These are phyloP conservation scores for Porphyrio hochstetteri DNA, from an alignment of 2,113 vertebrate species.

Conservation along the genomic window DNA sequence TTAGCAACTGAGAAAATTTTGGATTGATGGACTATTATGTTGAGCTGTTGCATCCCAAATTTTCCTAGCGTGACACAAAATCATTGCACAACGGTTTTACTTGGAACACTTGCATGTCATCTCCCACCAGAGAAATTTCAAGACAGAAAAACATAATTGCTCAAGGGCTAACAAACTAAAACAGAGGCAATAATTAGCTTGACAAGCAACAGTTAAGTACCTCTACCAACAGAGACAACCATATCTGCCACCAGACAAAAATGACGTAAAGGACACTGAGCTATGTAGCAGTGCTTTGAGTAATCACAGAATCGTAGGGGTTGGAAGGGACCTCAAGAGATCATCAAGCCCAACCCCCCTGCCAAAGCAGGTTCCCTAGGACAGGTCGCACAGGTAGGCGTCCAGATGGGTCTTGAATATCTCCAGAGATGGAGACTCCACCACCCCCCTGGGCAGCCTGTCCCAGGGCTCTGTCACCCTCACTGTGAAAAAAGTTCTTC, in stretches of 20 bases:
- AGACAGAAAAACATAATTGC: neutral
- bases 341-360: too few relatives aligned
- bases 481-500: too few relatives aligned
- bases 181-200: neutral
- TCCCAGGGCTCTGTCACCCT: too few relatives aligned
- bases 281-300: neutral
- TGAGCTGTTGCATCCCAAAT: neutral
- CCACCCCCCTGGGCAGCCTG: too few relatives aligned
- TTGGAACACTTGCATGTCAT: neutral
- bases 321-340: too few relatives aligned
- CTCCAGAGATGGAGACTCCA: too few relatives aligned
- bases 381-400: too few relatives aligned
- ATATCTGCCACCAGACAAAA: neutral
- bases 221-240: neutral
- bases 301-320: neutral
- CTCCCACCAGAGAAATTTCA: neutral
- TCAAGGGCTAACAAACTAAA: neutral
- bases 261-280: neutral
- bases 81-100: neutral
- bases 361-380: too few relatives aligned
- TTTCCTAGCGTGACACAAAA: neutral
- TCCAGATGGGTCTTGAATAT: too few relatives aligned
- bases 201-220: neutral
- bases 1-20: neutral
- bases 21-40: neutral